Base-by-base conservation (phyloP, 2,113 vertebrate species). In the Ancistrus triradiatus region DNA sequence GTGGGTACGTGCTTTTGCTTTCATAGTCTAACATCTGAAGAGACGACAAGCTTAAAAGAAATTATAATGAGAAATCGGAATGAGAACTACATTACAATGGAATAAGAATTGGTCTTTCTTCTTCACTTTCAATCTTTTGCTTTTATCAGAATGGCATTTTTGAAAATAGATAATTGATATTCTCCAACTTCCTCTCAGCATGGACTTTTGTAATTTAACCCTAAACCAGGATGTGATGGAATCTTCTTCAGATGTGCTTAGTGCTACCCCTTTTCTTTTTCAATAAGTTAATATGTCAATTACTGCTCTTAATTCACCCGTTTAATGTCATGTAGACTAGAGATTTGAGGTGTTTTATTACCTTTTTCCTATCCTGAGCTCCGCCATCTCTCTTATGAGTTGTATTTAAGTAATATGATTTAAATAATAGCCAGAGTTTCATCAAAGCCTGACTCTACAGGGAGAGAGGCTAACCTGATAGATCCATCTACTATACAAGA, bases 21-120 rank as follows among this genome's bases (percentile, higher is more conserved):
- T 99, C 96, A 76, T 93, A 98, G 89, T 99, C 95, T 85, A 99
- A 84, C 17, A 76, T 84, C 95, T 98, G 77, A 65, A 80, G 51
- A 70, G 43, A 76, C 69, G 77, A 50, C n/a, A 31, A 52, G 40
- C 7, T 53, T 37, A 22, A 50, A 8, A 31, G 42, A 57, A n/a
- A n/a, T n/a, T n/a, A n/a, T n/a, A n/a, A n/a, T n/a, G n/a, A n/a
- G n/a, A n/a, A n/a, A n/a, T 66, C 7, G 48, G 24, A 28, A 52
- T 14, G 7, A n/a, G 27, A 31, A 31, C 3, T 7, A 4, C 27
- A 31, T 31, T 31, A 4, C 11, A 13, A 10, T 11, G 35, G 35
- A 38, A 38, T 38, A 11, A 3, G 11, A 38, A 11, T 4, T 55
- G 50, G 2, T 25, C 52, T 60, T 37, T 37, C 49, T n/a, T n/a